phyloP scores from a whole-genome alignment of 2,113 vertebrate genomes.

The Psilopogon haemacephalus region DNA sequence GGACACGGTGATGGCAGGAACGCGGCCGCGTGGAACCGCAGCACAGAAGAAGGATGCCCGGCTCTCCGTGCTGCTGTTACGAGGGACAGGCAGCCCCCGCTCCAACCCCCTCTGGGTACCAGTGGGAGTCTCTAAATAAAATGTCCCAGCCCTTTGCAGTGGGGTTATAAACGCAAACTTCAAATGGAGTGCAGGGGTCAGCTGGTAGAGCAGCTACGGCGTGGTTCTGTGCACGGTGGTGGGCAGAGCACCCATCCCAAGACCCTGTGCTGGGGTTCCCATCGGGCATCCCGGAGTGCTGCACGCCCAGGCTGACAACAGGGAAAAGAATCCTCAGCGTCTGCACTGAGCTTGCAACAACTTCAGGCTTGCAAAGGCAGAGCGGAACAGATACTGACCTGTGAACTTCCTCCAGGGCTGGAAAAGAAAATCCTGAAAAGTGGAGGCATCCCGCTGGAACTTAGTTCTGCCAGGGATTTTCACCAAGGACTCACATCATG shows the following conservation, averaged over 20 bases:
- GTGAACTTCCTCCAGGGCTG: background rate
- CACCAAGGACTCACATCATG: fast-evolving
- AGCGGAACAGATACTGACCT: background rate
- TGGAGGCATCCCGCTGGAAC: background rate
- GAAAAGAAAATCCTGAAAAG: background rate
- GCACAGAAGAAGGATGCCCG: background rate
- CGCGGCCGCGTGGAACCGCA: background rate
- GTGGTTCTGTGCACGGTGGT: background rate
- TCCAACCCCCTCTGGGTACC: background rate
- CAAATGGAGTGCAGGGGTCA: background rate
- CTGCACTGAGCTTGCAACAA: background rate
- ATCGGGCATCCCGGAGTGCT: background rate
- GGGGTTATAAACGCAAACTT: background rate
- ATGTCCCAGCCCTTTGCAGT: background rate
- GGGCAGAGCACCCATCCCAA: background rate
- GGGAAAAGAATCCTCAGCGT: background rate
- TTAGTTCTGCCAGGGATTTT: background rate
- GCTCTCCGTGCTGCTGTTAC: background rate
- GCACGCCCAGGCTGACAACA: background rate
- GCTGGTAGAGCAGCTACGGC: background rate
- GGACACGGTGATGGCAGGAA: background rate
- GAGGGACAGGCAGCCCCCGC: background rate
- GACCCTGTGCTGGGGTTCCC: background rate
- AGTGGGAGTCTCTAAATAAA: background rate
- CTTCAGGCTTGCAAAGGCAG: background rate